Base-by-base conservation (phyloP, 2,888 invertebrate species). In the Gastracanthus pulcherrimus region DNA sequence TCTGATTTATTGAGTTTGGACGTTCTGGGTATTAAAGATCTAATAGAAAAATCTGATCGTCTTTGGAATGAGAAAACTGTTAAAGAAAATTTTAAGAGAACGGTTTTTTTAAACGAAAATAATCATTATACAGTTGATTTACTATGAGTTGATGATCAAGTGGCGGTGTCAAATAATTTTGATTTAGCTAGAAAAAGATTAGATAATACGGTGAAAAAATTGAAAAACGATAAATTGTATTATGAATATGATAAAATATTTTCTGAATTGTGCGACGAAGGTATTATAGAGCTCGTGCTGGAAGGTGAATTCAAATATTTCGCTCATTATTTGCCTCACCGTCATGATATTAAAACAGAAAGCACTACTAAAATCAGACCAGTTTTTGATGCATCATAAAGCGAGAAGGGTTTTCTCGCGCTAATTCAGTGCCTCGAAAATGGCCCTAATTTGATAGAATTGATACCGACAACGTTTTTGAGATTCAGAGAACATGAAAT, bases 81-180 rank as follows among this genome's bases (percentile, higher is more conserved):
- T 0, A 85, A 81, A 76, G 72, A 87, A 6, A 76, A 85, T 62
- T 90, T 89, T 83, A 19, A 82, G 16, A 81, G 34, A 90, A 88
- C 0, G 86, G 89, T 2, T 71, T 7, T 0, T 60, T 85, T 0
- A 86, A 87, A 38, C 7, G 36, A 4, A 7, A 51, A 81, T 2
- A 84, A 86, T 3, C 83, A 89, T 3, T 91, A 88, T 84, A 87
- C 87, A 76, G 87, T 90, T 0, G 69, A 83, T n/a, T 80, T 90
- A n/a, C 89, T 90, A 7, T 89, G 89, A 88, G 83, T 86, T 19
- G 87, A 88, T 19, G 87, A 85, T 62, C 88, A 89, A 79, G 87
- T 88, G 0, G 86, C 86, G 7, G 66, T 90, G 0, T 76, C 85
- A 19, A 69, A 67, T 60, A 88, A 89, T 82, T 86, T 83, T 41